Percentiles rank a stretch among this genome's conserved stretches.
Evolutionary conservation across 2,888 invertebrate species (phyloP).

Genomic region (Auanema sp.): DNA sequence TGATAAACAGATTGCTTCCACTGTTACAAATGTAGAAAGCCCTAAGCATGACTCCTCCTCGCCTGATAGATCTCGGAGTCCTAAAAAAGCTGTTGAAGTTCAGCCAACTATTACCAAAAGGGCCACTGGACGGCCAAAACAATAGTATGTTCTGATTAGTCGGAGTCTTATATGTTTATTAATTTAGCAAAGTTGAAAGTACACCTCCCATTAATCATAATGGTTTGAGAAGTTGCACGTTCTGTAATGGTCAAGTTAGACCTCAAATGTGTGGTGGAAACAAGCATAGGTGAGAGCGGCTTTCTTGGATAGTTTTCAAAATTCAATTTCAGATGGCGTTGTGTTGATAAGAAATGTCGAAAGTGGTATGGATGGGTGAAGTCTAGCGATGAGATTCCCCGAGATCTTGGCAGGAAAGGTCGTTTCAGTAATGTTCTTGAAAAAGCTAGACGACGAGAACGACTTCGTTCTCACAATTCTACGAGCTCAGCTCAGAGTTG

Average conservation of each 20-base stretch:
- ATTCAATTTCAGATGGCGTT: conserved; percentile 50
- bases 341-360: conserved; percentile 61
- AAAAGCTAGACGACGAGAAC: neutral
- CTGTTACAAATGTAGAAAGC: conserved; percentile 1
- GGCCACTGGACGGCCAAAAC: conserved; percentile 28
- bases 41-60: conserved; percentile 13
- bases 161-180: neutral
- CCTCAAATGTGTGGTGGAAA: conserved; percentile 52
- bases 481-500: no score
- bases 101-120: conserved; percentile 7
- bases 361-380: conserved; percentile 63
- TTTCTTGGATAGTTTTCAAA: neutral
- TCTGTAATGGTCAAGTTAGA: conserved; percentile 49
- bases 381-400: conserved; percentile 57
- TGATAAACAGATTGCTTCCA: neutral
- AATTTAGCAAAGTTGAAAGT: conserved; percentile 50
- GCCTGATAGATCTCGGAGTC: conserved; percentile 9
- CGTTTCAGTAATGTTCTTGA: conserved; percentile 15
- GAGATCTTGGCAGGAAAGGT: conserved; percentile 51
- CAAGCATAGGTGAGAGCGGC: conserved; percentile 25
- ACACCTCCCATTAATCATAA: conserved; percentile 43
- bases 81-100: conserved; percentile 5
- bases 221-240: conserved; percentile 41
- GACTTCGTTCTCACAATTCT: neutral
- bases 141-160: conserved; percentile 24